Evolutionary conservation across 2,113 vertebrate species (phyloP).

Genomic region (Bettongia penicillata): DNA sequence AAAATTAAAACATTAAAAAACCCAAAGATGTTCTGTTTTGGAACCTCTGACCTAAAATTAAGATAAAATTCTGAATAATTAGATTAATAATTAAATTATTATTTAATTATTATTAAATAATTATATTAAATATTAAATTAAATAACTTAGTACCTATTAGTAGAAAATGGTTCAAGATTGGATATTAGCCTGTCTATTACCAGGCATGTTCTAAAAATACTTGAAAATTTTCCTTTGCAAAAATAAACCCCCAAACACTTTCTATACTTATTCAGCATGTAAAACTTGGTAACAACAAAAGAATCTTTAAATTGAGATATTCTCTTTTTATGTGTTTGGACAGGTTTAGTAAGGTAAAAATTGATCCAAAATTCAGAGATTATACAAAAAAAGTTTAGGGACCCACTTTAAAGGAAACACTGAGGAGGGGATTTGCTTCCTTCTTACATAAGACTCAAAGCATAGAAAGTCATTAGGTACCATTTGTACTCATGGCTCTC

Average conservation of each 20-base stretch:
- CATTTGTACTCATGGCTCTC: neutral
- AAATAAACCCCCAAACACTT: neutral
- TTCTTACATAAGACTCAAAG: neutral
- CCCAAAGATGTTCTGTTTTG: neutral
- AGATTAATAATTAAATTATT: too few species aligned
- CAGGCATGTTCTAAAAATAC: neutral
- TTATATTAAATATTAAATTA: too few species aligned
- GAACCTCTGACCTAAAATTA: neutral
- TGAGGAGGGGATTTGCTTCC: neutral
- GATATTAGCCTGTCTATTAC: neutral
- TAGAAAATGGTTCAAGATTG: neutral
- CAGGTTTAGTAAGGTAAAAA: neutral
- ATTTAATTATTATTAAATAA: too few species aligned
- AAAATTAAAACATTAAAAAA: neutral
- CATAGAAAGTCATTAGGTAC: neutral
- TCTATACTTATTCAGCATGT: neutral
- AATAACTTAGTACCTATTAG: neutral
- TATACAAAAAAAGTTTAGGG: neutral
- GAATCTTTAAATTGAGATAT: neutral
- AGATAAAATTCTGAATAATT: neutral
- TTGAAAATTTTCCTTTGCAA: neutral
- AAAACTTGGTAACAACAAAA: neutral
- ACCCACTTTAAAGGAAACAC: slow-evolving; percentile 22
- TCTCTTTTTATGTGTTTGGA: neutral
- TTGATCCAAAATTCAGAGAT: neutral